phyloP scores from a whole-genome alignment of 2,113 vertebrate genomes.

The Aegotheles bennettii region DNA sequence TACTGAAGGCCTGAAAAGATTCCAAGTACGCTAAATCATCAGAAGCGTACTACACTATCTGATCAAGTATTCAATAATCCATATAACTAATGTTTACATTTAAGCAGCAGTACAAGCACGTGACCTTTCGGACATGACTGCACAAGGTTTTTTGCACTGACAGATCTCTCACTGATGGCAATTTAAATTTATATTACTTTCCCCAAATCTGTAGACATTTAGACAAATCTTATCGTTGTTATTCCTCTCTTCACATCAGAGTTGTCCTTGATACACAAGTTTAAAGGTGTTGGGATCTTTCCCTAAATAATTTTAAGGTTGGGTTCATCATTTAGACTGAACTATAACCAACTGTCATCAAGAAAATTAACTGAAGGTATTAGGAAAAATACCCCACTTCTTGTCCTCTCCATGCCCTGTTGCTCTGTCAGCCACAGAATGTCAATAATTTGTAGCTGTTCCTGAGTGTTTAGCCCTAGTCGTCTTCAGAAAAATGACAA shows the following conservation, averaged over 20 bases:
- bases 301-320: neutral
- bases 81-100: neutral
- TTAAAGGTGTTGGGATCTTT: neutral
- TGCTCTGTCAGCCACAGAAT: neutral
- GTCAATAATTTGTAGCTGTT: neutral
- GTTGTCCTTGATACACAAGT: neutral
- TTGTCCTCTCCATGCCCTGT: neutral
- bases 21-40: neutral
- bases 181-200: neutral
- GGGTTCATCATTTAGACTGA: neutral
- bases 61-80: neutral
- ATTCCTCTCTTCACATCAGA: neutral
- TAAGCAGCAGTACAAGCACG: neutral
- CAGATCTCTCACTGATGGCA: neutral
- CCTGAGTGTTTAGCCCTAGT: neutral
- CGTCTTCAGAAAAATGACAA: neutral
- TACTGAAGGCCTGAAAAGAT: constrained; percentile 92
- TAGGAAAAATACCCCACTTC: neutral
- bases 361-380: neutral
- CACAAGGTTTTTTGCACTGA: neutral
- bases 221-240: neutral
- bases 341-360: neutral
- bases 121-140: neutral
- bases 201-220: neutral
- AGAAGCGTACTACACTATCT: neutral